phyloP scores from a whole-genome alignment of 2,797 vertebrate species.

The Sandelia bainsii region DNA sequence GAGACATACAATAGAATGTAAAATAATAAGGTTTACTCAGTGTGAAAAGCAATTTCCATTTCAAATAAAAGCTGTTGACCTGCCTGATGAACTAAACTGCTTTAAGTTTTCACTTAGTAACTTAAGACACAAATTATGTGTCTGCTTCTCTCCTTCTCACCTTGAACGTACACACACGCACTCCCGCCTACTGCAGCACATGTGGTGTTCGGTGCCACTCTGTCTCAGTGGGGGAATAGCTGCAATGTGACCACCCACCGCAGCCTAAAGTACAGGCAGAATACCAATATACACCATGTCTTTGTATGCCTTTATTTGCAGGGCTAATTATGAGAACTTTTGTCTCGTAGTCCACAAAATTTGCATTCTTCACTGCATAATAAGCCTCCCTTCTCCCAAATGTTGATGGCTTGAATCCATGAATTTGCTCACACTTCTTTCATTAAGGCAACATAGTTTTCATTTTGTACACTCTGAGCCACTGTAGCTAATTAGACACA shows the following conservation, averaged over 20 bases:
- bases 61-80: constrained; percentile 35
- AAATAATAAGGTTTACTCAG: constrained; percentile 11
- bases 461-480: not conserved
- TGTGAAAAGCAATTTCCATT: constrained; percentile 37
- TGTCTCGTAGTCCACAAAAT: constrained; percentile 20
- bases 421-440: constrained; percentile 9
- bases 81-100: constrained; percentile 37
- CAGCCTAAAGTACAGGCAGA: constrained; percentile 28
- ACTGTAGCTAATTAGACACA: constrained; percentile 24
- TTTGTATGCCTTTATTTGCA: constrained; percentile 22
- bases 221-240: constrained; percentile 34
- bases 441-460: constrained; percentile 3
- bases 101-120: constrained; percentile 41
- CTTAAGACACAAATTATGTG: constrained; percentile 40
- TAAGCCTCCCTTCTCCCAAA: not conserved
- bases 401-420: not conserved
- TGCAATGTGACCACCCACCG: constrained; percentile 45
- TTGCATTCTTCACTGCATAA: constrained; percentile 32
- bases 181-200: constrained; percentile 22
- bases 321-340: constrained; percentile 37
- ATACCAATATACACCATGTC: constrained; percentile 17
- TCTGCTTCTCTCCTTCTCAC: constrained; percentile 33
- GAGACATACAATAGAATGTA: constrained; percentile 13
- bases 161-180: constrained; percentile 34
- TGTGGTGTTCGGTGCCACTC: constrained; percentile 27